Conservation (phyloP, 2,113 vertebrate species). For the Takifugu bimaculatus region DNA sequence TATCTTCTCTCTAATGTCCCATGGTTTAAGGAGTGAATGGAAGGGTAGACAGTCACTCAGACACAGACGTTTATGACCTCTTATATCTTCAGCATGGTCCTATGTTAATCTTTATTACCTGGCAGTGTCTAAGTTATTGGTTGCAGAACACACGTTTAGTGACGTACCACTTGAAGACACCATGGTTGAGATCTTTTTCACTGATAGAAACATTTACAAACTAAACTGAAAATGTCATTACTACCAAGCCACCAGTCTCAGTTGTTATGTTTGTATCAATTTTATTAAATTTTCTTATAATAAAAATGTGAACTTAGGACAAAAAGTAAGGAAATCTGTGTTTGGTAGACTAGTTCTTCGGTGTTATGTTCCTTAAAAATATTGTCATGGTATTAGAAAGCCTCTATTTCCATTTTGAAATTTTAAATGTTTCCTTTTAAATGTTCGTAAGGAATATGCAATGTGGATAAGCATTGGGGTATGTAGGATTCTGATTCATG, state of each 20-base stretch:
- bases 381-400: no score
- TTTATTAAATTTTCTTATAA: background rate
- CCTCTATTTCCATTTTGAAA: no score
- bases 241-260: no score
- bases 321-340: no score
- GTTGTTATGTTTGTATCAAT: background rate
- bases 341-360: no score
- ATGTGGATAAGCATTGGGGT: no score
- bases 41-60: background rate
- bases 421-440: no score
- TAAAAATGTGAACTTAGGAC: no score
- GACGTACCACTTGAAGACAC: conserved; percentile 35
- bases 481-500: no score
- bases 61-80: conserved; percentile 30
- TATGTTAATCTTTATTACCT: conserved; percentile 53
- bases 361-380: no score
- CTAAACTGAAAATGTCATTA: no score
- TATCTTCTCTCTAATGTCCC: conserved; percentile 44
- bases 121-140: conserved; percentile 24
- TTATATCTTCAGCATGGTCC: conserved; percentile 13
- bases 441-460: no score
- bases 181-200: conserved; percentile 10
- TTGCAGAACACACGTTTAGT: conserved; percentile 14
- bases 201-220: background rate
- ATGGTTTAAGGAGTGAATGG: conserved; percentile 32